Evolutionary conservation across 2,113 vertebrate species (phyloP), one percentile per base, ranked within the genome.

Genomic region (Zosterops borbonicus): DNA sequence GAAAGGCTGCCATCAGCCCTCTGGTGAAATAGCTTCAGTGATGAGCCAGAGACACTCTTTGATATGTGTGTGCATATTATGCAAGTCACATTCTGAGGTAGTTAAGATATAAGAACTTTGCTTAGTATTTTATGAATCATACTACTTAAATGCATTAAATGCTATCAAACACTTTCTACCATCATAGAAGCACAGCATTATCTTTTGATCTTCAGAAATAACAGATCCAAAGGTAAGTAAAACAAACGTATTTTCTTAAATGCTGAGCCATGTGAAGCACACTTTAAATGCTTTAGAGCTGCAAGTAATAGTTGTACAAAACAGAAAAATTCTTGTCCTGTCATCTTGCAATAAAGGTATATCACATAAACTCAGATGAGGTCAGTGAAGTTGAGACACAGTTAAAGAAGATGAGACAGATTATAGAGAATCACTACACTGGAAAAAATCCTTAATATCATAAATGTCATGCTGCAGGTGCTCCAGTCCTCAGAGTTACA

Each of bases 121-220:
- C 46, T 62, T 58, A 18, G 8, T 39, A 47, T 77, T 83, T 77
- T 55, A 64, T 73, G 78, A 94, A 74, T 86, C 71, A 63, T 62
- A 27, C 46, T 49, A 37, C 65, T 89, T 53, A 80, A 53, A 52
- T 1, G 2, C 56, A 67, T 76, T 90, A 55, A 86, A 83, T 74
- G 29, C 39, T 91, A 62, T 85, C 59, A 90, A 25, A 25, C 15
- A 31, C 56, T 65, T 88, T 69, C 25, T 65, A 8, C 67, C 67
- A 47, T 67, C 68, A 69, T 77, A 95, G 42, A 39, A 87, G 11
- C 17, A 49, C 31, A 73, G 20, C 8, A 7, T 33, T 63, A 46
- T 80, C 24, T 83, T 95, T 80, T 86, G 59, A 67, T 83, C 71
- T 75, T 83, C 64, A 81, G 24, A 91, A 96, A 74, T 59, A 86